phyloP scores from a whole-genome alignment of 2,113 vertebrate species.

The Lamprologus sp. region DNA sequence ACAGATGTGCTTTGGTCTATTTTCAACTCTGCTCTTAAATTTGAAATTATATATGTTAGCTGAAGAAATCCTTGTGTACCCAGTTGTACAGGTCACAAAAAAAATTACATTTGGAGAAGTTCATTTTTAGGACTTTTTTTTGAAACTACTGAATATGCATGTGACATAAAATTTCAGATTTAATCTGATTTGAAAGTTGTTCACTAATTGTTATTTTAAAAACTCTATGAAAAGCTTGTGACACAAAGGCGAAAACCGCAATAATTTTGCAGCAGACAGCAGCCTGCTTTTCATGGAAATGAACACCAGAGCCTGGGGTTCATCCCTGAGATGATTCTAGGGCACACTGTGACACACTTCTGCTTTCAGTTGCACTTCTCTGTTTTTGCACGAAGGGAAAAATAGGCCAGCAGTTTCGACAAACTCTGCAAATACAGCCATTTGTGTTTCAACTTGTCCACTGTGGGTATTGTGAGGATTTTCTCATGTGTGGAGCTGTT shows the following conservation, averaged over 20 bases:
- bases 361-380: not conserved
- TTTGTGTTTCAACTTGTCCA: conserved; percentile 42
- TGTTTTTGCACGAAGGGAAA: not conserved
- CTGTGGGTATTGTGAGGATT: not conserved
- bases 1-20: not conserved
- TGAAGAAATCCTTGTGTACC: not conserved
- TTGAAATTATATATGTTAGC: not conserved
- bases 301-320: not conserved
- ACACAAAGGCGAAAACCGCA: fast-evolving
- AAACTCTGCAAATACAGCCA: conserved; percentile 4
- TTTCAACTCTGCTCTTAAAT: not conserved
- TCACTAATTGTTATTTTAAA: not conserved
- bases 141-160: not conserved
- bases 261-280: not conserved
- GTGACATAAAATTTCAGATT: not conserved
- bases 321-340: not conserved
- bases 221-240: not conserved
- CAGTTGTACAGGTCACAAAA: not conserved
- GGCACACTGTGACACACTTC: not conserved
- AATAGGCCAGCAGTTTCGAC: not conserved
- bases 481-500: not conserved
- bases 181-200: not conserved
- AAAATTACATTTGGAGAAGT: not conserved
- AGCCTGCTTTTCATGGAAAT: not conserved
- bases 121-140: not conserved